Conservation (phyloP, 2,113 vertebrate genomes). For the Leptodactylus fuscus region DNA sequence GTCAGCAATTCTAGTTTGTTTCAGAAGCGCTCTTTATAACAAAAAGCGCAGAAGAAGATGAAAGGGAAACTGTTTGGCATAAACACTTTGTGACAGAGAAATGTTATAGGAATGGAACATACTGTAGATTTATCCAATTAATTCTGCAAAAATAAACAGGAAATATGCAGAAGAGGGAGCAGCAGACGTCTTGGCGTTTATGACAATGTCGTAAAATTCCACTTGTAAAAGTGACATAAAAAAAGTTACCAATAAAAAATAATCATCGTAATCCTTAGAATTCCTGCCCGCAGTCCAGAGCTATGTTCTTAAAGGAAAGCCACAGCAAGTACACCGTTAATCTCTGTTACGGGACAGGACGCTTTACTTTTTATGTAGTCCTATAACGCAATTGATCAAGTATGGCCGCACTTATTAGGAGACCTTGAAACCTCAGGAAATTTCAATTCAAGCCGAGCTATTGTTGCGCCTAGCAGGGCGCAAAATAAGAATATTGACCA, state of each 20-base stretch:
- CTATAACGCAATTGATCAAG: too few species aligned
- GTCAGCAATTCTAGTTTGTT: slow-evolving; percentile 52
- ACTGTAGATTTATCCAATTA: slow-evolving; percentile 40
- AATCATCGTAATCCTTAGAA: slow-evolving; percentile 4
- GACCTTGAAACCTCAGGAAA: too few species aligned
- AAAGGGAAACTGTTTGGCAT: slow-evolving; percentile 31
- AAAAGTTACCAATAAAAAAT: background rate
- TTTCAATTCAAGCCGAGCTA: too few species aligned
- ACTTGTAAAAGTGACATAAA: slow-evolving; percentile 37
- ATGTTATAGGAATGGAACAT: slow-evolving; percentile 26
- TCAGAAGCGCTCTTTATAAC: slow-evolving; percentile 38
- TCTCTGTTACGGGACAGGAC: background rate
- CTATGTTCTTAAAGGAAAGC: background rate
- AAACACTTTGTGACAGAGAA: slow-evolving; percentile 32
- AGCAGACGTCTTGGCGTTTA: slow-evolving; percentile 24
- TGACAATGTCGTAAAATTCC: slow-evolving; percentile 13
- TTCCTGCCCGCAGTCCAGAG: background rate
- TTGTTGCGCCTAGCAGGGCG: too few species aligned
- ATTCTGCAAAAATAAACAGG: slow-evolving; percentile 12
- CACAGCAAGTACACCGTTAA: background rate
- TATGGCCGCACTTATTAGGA: too few species aligned
- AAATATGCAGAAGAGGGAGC: slow-evolving; percentile 27
- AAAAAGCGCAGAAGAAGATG: slow-evolving; percentile 29
- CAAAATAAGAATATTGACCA: too few species aligned
- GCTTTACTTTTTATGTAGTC: background rate